Base-by-base conservation (phyloP, 2,113 vertebrate species). In the Corydoras sp. region DNA sequence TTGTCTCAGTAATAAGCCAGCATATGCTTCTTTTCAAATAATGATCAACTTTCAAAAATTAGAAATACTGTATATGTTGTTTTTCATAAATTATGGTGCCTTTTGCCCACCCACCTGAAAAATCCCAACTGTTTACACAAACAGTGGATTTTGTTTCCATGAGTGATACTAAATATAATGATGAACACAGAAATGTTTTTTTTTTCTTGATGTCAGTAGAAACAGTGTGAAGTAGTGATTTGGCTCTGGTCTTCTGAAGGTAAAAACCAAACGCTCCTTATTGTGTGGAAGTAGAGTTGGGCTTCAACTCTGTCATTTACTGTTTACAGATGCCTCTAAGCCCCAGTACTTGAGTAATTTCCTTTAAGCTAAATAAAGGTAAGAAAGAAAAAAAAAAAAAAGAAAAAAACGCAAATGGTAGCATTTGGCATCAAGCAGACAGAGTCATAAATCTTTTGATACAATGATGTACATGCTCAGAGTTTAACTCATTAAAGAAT, bases 321-420 rank as follows among this genome's bases (percentile, higher is more conserved):
- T 90, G 92, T 94, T 92, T 91, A 93, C 91, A 64, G 75, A 89
- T 89, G 84, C 83, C 90, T 86, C 72, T 70, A 83, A 81, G 71
- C 87, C 89, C 87, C 85, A 80, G 80, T 90, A 87, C 89, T 77
- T 91, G 90, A 94, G 89, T 87, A 72, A 84, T 74, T 89, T 88
- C 86, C 85, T 84, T 79, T 24, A 24, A 24, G 18, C 18, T 24
- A 24, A 24, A 24, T 24, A 24, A 24, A 24, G 18, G 18, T 24
- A 24, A 24, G 18, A 58, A 71, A 62, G 35, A 8, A 43, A 85
- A 75, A 88, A 84, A 73, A 88, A 18, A 88, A 84, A 73, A 88
- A 18, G n/a, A 65, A 43, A 58, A 58, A 62, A 24, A 24, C 18
- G 2, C 18, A 56, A 70, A 62, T 4, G 60, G 58, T 71, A 74